These are phyloP conservation scores for Zosterops hypoxanthus DNA, from an alignment of 2,113 vertebrate species.

Conservation along the genomic window DNA sequence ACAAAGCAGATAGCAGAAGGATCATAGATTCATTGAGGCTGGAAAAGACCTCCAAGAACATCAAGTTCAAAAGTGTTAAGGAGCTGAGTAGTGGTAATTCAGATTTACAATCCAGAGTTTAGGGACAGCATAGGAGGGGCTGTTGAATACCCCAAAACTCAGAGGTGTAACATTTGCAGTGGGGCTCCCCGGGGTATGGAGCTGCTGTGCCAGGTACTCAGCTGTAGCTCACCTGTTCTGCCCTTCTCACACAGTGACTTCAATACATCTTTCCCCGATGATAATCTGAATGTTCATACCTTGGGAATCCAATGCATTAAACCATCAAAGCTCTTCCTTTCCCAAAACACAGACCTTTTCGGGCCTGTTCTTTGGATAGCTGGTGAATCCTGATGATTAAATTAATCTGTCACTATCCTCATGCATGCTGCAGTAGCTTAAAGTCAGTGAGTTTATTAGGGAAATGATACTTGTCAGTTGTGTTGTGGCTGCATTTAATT, in stretches of 20 bases:
- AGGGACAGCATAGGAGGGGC: neutral
- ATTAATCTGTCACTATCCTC: neutral
- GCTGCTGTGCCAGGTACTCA: neutral
- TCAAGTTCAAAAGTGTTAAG: neutral
- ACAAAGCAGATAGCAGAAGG: neutral
- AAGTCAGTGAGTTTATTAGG: neutral
- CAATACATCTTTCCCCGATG: neutral
- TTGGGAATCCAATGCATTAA: neutral
- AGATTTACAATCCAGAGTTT: neutral
- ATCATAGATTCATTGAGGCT: neutral
- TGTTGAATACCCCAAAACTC: neutral
- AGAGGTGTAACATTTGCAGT: neutral
- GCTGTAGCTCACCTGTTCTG: neutral
- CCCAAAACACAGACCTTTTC: neutral
- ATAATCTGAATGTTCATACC: neutral
- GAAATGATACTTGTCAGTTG: neutral
- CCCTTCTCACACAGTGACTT: neutral
- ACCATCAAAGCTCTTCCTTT: neutral
- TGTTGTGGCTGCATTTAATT: conserved; percentile 3
- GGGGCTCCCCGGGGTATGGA: neutral
- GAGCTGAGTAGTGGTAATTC: neutral
- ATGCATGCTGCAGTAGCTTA: neutral
- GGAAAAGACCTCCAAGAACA: neutral
- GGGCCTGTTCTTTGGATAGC: neutral
- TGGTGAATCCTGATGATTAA: neutral